phyloP scores from a whole-genome alignment of 2,113 vertebrate genomes.

The Sphaerodactylus townsendi region DNA sequence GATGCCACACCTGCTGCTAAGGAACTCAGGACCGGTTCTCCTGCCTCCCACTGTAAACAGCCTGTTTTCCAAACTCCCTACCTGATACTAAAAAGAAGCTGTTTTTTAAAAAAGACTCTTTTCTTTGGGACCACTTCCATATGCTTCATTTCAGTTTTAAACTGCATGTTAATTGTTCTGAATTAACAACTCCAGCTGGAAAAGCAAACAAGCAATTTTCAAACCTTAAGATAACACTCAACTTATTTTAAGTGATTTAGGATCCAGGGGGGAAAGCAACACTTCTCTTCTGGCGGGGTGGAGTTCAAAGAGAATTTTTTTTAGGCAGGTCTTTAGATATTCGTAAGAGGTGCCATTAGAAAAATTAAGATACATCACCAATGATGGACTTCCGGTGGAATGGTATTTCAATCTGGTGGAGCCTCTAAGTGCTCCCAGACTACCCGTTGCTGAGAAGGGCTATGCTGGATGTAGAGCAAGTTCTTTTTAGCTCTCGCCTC shows the following conservation, averaged over 20 bases:
- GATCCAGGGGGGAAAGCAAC: background rate
- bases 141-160: conserved; percentile 61
- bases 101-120: conserved; percentile 21
- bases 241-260: conserved; percentile 70
- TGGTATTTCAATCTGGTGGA: too few relatives aligned
- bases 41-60: conserved; percentile 18
- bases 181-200: conserved; percentile 78
- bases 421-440: too few relatives aligned
- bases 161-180: conserved; percentile 71
- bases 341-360: background rate
- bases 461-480: too few relatives aligned
- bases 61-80: conserved; percentile 22
- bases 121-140: conserved; percentile 61
- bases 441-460: too few relatives aligned
- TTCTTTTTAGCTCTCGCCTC: too few relatives aligned
- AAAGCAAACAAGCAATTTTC: conserved; percentile 74
- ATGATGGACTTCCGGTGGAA: background rate
- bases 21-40: background rate
- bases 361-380: background rate
- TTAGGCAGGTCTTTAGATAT: accelerated
- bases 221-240: conserved; percentile 72
- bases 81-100: conserved; percentile 27
- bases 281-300: background rate
- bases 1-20: conserved; percentile 32
- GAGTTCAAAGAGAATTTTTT: background rate